Evolutionary conservation across 2,113 vertebrate species (phyloP), one percentile per base, ranked within the genome.

Genomic region (Brachirus orientalis): DNA sequence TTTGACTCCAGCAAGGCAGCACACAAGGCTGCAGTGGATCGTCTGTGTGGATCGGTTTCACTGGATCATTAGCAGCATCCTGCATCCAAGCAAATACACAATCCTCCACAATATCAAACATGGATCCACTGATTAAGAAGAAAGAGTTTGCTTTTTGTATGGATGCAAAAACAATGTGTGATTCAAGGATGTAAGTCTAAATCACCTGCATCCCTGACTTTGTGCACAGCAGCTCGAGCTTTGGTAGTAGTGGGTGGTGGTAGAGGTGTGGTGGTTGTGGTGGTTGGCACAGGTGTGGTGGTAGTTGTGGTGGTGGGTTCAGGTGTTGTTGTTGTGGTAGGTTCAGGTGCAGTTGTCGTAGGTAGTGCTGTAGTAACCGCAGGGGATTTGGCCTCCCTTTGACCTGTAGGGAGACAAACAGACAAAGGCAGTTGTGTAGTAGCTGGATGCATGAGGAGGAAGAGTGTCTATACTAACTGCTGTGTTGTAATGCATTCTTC

Each of bases 131-230:
- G 17, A 35, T 63, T 56, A 33, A 18, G 43, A 51, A 8, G 38
- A 50, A 43, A 71, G 22, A 72, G 17, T 72, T 14, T 10, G 11
- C 14, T 50, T n/a, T 48, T 54, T 52, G 28, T 66, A 35, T 59
- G 45, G 62, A 18, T 58, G 56, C 10, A 52, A 20, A 44, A 53
- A 33, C 2, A 0, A 17, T 8, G 11, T 2, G 9, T 1, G 16
- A 19, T 37, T 61, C 28, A 28, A 3, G 44, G 48, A 52, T 10
- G 7, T 14, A n/a, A 8, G 51, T 52, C 37, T 57, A 46, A 50
- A n/a, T 77, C 84, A 98, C 98, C 98, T 88, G 65, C 90, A 13
- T 96, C 95, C 78, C 89, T 87, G 88, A 92, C 82, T 84, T 94
- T 94, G 3, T 95, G 92, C n/a, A 88, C 69, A 8, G 69, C 77